Conservation (phyloP, 2,797 vertebrate species). For the Falco columbarius region DNA sequence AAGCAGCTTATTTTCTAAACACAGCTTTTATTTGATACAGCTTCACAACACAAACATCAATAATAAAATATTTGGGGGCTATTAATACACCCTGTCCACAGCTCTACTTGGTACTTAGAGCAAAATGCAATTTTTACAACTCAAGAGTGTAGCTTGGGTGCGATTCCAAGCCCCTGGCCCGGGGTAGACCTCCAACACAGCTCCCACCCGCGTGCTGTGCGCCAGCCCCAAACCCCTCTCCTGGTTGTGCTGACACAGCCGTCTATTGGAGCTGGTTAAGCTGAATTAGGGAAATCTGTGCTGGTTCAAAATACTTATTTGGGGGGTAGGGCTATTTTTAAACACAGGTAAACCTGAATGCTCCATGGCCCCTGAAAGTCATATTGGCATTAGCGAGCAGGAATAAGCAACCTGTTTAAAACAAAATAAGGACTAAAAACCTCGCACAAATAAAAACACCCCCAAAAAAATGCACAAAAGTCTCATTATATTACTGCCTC, state of each 20-base stretch:
- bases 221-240: neutral
- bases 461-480: neutral
- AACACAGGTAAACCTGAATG: neutral
- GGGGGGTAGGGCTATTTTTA: neutral
- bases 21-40: neutral
- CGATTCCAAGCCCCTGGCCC: accelerated
- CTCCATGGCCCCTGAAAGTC: neutral
- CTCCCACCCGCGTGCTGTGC: neutral
- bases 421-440: neutral
- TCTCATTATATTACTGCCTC: neutral
- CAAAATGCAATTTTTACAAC: neutral
- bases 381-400: neutral
- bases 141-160: accelerated
- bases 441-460: neutral
- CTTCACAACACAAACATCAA: neutral
- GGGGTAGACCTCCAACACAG: neutral
- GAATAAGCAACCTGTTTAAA: neutral
- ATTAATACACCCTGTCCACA: neutral
- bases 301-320: neutral
- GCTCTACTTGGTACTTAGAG: neutral
- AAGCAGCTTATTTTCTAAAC: neutral
- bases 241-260: neutral
- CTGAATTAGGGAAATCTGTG: neutral
- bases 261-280: neutral
- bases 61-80: neutral